Percentiles rank a stretch among this genome's conserved stretches.
Conservation (phyloP, 2,113 vertebrate genomes). For the Callorhinus ursinus region DNA sequence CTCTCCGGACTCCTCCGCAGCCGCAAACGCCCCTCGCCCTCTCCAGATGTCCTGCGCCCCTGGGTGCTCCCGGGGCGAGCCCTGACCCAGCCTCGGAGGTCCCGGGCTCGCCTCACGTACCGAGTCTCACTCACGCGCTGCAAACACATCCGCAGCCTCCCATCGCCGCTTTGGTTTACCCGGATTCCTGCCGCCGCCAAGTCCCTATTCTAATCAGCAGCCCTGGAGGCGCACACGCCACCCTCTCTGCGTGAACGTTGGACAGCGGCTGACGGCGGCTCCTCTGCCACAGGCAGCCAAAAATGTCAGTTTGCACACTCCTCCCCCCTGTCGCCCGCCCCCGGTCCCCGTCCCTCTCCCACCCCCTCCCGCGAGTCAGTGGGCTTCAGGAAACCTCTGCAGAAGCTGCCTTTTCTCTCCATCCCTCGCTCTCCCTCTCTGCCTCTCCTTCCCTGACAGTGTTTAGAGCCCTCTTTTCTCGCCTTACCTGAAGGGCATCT, state of each 20-base stretch:
- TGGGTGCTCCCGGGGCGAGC: neutral
- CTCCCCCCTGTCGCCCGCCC: constrained; percentile 78
- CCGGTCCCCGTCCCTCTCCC: constrained; percentile 67
- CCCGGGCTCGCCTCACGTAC: neutral
- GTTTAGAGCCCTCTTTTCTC: constrained; percentile 29
- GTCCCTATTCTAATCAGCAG: constrained; percentile 58
- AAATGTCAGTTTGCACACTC: constrained; percentile 77
- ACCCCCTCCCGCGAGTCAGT: constrained; percentile 63
- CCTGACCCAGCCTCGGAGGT: neutral
- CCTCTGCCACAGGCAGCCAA: constrained; percentile 72
- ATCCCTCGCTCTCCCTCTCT: neutral
- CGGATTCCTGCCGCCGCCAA: neutral
- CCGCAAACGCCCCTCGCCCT: accelerated
- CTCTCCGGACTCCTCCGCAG: accelerated
- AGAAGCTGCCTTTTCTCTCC: constrained; percentile 41
- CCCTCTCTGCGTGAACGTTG: constrained; percentile 70
- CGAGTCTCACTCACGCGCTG: neutral
- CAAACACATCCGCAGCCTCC: constrained; percentile 26
- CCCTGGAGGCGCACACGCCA: constrained; percentile 71
- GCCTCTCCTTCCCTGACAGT: constrained; percentile 59
- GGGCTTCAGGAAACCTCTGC: constrained; percentile 59
- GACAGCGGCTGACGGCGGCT: constrained; percentile 69
- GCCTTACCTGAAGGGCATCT: constrained; percentile 91
- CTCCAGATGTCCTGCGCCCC: neutral
- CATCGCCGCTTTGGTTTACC: neutral